Percentiles rank a stretch among this genome's conserved stretches.
Conservation (phyloP, 2,797 vertebrate genomes). For the Sebastes alutus region DNA sequence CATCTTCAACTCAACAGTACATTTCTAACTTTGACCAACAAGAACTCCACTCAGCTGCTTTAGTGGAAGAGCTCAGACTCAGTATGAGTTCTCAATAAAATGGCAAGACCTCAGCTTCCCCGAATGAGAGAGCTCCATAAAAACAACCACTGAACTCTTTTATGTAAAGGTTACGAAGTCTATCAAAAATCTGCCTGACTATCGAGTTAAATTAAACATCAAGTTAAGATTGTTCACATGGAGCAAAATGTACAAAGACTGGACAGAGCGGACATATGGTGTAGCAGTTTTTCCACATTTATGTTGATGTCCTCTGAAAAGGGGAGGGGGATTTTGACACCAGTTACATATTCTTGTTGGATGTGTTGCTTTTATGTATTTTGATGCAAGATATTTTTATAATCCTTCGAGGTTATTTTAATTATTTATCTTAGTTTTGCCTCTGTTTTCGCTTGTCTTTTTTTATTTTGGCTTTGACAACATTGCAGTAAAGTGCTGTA, state of each 20-base stretch:
- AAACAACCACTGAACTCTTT: slow-evolving; percentile 16
- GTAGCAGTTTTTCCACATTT: not conserved
- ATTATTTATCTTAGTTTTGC: not conserved
- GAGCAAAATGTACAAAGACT: not conserved
- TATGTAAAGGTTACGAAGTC: not conserved
- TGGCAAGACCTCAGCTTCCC: not conserved
- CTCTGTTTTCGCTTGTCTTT: not conserved
- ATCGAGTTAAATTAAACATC: not conserved
- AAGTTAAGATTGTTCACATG: not conserved
- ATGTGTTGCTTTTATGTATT: not conserved
- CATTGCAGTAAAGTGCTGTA: not conserved
- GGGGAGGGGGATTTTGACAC: not conserved
- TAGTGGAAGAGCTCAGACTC: not conserved
- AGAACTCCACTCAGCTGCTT: slow-evolving; percentile 1
- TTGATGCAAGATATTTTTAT: too few relatives aligned
- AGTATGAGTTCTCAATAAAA: slow-evolving; percentile 38
- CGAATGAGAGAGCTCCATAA: slow-evolving; percentile 18
- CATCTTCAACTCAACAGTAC: not conserved
- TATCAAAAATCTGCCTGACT: not conserved
- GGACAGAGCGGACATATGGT: not conserved
- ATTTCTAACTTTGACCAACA: not conserved
- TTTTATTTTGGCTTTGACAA: not conserved
- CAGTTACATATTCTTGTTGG: not conserved
- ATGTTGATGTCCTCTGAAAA: not conserved
- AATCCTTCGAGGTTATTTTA: too few relatives aligned